These are phyloP conservation scores for Poecilia gillii DNA, from an alignment of 2,797 vertebrate species.

Conservation along the genomic window DNA sequence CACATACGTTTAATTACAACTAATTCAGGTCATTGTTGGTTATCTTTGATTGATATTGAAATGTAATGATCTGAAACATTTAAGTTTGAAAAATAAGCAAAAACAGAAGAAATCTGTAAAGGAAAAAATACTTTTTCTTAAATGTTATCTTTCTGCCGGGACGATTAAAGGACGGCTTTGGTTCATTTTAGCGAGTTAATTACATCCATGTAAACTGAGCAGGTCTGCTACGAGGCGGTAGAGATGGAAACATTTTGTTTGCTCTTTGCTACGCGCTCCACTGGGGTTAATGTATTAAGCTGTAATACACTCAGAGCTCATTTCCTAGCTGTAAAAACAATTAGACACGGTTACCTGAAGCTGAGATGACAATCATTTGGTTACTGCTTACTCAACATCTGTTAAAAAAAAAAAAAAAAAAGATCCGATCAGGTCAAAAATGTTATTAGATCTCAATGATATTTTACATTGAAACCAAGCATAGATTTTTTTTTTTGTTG, in stretches of 20 bases:
- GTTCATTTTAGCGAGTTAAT: neutral
- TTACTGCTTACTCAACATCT: neutral
- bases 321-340: neutral
- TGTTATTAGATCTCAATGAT: neutral
- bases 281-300: slow-evolving; percentile 16
- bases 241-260: slow-evolving; percentile 17
- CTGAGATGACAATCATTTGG: neutral
- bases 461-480: neutral
- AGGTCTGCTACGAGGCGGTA: neutral
- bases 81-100: neutral
- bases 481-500: neutral
- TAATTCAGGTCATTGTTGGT: neutral
- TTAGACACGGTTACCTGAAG: neutral
- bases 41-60: neutral
- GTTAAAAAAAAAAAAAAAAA: neutral
- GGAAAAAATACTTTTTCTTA: neutral
- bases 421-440: neutral
- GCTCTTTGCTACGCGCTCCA: slow-evolving; percentile 36
- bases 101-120: neutral
- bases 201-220: neutral
- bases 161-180: neutral
- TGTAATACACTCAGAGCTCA: neutral
- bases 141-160: neutral
- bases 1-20: neutral
- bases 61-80: neutral